Conservation (phyloP, 2,797 vertebrate genomes). For the Crax fasciolata region DNA sequence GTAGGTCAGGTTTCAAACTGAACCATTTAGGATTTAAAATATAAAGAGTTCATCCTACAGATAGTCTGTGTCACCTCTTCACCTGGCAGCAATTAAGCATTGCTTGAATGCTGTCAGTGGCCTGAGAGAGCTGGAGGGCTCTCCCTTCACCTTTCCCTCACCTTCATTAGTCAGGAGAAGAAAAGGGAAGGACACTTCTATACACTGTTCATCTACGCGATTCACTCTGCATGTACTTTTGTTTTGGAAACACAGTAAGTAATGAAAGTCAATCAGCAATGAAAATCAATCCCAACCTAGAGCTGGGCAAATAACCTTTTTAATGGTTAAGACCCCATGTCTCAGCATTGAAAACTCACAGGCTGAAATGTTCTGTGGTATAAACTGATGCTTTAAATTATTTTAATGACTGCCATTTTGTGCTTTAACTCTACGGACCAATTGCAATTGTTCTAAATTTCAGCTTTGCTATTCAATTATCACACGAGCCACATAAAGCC, state of each 20-base stretch:
- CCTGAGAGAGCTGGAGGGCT: neutral
- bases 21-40: constrained; percentile 2
- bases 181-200: neutral
- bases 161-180: neutral
- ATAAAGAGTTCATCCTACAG: neutral
- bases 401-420: constrained; percentile 11
- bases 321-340: neutral
- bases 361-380: neutral
- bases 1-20: neutral
- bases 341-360: neutral
- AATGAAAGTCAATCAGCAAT: neutral
- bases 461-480: neutral
- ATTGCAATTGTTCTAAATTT: constrained; percentile 6
- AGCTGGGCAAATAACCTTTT: constrained; percentile 12
- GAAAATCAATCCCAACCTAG: neutral
- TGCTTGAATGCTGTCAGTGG: neutral
- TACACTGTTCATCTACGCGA: neutral
- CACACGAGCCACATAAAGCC: neutral
- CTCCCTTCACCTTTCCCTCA: neutral
- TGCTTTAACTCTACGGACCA: neutral
- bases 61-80: neutral
- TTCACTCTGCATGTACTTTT: neutral
- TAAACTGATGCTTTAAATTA: neutral
- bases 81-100: neutral
- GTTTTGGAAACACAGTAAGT: neutral